Base-by-base conservation (phyloP, 1,140 invertebrate species). In the Nephila pilipes region DNA sequence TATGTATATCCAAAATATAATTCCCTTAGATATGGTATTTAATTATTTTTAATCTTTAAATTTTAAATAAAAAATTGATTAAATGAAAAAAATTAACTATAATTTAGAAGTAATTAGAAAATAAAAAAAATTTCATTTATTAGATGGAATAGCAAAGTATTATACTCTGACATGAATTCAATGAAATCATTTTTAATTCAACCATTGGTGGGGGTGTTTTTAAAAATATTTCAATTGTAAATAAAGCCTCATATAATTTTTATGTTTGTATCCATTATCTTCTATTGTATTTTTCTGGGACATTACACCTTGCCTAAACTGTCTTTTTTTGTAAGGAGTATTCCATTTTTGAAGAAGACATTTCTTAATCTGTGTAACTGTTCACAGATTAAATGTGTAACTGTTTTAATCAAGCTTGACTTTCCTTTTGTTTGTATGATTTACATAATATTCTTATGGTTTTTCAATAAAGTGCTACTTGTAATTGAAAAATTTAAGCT, bases 1-100 rank as follows among this genome's bases (percentile, higher is more conserved):
- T 89, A 75, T 87, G 85, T 87, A 89, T 75, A 85, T 85, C 25
- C 29, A 85, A 54, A 85, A 55, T 57, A 20, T 85, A 57, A 36
- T 85, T 85, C 81, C 38, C 81, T n/a, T 85, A 85, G 22, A 22
- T 85, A 55, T n/a, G 22, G 60, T 20, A n/a, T 63, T n/a, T 63
- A 63, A 63, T 63, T n/a, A 63, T 63, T 63, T 63, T 63, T n/a
- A 22, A n/a, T 63, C n/a, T 63, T 22, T 63, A 63, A 63, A 63
- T 22, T 22, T 63, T n/a, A 63, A 14, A 46, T n/a, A 46, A 10
- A 46, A 46, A 10, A 46, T 46, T 10, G 12, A 20, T 29, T 18
- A 69, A 69, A 69, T 69, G 22, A 69, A 69, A 69, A 25, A 25
- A 69, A 69, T 25, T 46, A 80, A 46, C 25, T 2, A 14, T 38